phyloP scores from a whole-genome alignment of 2,113 vertebrate genomes.

The Hippocampus barbouri region DNA sequence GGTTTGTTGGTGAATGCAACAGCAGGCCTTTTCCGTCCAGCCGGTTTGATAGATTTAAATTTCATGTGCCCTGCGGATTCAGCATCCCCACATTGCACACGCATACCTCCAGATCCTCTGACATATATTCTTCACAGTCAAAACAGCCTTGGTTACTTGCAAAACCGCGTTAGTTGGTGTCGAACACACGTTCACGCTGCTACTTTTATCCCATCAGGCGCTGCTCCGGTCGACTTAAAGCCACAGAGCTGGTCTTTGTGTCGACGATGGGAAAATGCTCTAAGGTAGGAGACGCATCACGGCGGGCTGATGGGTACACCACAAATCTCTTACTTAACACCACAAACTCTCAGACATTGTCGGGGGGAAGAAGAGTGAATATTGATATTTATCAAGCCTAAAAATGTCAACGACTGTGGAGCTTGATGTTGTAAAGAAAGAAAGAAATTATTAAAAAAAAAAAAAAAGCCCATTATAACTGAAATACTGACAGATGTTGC shows the following conservation, averaged over 20 bases:
- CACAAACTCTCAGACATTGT: constrained; percentile 24
- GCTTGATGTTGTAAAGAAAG: constrained; percentile 3
- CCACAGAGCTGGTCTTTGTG: constrained; percentile 64
- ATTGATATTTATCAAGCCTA: constrained; percentile 40
- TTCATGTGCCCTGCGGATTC: constrained; percentile 50
- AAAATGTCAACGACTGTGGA: constrained; percentile 28
- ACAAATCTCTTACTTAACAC: constrained; percentile 50
- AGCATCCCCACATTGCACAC: constrained; percentile 58
- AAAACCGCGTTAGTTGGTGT: constrained; percentile 56
- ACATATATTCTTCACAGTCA: constrained; percentile 48
- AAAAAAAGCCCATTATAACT: constrained; percentile 1
- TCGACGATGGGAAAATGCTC: constrained; percentile 52
- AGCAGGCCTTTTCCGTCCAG: constrained; percentile 27
- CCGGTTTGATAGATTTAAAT: constrained; percentile 50
- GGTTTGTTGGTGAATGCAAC: constrained; percentile 37
- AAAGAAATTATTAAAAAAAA: constrained; percentile 3
- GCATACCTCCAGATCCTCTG: constrained; percentile 48
- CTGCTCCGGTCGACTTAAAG: constrained; percentile 44
- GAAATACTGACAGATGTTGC: neutral
- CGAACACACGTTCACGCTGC: constrained; percentile 35
- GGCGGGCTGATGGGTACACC: constrained; percentile 39
- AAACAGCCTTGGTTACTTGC: constrained; percentile 46
- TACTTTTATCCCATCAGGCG: constrained; percentile 53
- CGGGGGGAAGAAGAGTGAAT: constrained; percentile 26
- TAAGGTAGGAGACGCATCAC: constrained; percentile 63